phyloP scores from a whole-genome alignment of 2,797 vertebrate genomes.

The Sus cebifrons region DNA sequence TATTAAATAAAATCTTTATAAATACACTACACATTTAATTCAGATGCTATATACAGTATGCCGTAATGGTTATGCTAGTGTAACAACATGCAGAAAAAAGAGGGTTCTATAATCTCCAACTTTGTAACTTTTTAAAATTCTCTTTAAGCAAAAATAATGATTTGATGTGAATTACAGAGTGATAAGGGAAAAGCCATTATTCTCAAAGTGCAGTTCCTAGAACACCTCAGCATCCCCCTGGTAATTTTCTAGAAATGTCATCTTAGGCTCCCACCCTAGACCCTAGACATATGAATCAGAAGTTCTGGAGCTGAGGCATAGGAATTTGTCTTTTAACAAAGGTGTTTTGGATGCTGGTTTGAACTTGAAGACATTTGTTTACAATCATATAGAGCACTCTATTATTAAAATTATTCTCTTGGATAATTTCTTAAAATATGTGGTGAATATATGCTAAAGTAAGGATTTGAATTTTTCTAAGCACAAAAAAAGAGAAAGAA shows the following conservation, averaged over 20 bases:
- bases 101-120: background rate
- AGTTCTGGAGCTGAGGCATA: background rate
- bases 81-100: background rate
- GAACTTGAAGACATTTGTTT: background rate
- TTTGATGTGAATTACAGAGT: background rate
- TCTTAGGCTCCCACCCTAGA: background rate
- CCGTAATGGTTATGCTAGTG: background rate
- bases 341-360: background rate
- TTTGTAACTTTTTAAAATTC: background rate
- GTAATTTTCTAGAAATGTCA: background rate
- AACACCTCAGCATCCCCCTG: background rate
- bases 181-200: background rate
- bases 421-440: background rate
- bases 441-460: background rate
- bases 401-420: background rate
- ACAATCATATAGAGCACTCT: background rate
- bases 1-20: slow-evolving; percentile 10
- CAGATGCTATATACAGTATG: background rate
- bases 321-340: background rate
- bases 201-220: background rate
- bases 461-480: background rate
- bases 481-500: background rate
- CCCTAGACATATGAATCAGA: background rate
- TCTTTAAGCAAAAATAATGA: background rate
- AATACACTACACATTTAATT: background rate